A percentile compares a stretch with the other conserved stretches of the same genome.
These are phyloP conservation scores for Delichon dasypus DNA, from an alignment of 2,797 vertebrate species.

Conservation along the genomic window DNA sequence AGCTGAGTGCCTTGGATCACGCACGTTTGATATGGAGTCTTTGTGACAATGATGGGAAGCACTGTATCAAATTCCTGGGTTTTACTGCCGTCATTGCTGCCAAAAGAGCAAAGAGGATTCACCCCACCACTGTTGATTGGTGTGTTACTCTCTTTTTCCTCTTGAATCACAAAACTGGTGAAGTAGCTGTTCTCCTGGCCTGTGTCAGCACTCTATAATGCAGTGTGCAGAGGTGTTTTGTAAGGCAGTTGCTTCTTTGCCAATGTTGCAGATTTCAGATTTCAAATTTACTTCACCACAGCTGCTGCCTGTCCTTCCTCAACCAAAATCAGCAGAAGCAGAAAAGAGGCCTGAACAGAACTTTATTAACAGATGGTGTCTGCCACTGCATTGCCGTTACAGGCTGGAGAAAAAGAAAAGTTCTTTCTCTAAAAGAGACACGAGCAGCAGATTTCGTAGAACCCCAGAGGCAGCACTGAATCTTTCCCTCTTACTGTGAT, in stretches of 20 bases:
- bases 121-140: background rate
- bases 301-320: background rate
- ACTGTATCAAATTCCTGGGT: rapidly evolving
- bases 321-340: background rate
- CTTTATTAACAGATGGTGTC: background rate
- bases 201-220: background rate
- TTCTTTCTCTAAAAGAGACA: background rate
- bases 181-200: background rate
- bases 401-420: background rate
- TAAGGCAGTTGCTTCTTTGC: background rate
- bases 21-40: background rate
- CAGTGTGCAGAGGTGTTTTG: background rate
- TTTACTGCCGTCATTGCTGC: background rate
- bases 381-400: background rate
- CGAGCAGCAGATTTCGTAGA: background rate
- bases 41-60: background rate
- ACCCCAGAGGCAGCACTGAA: background rate
- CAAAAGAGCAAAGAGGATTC: background rate
- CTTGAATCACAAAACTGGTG: background rate
- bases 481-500: background rate
- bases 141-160: background rate
- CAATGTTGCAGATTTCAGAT: background rate
- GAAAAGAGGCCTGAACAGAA: background rate
- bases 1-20: background rate
- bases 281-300: background rate